Base-by-base conservation (phyloP, 2,113 vertebrate genomes). In the Pedetes capensis region DNA sequence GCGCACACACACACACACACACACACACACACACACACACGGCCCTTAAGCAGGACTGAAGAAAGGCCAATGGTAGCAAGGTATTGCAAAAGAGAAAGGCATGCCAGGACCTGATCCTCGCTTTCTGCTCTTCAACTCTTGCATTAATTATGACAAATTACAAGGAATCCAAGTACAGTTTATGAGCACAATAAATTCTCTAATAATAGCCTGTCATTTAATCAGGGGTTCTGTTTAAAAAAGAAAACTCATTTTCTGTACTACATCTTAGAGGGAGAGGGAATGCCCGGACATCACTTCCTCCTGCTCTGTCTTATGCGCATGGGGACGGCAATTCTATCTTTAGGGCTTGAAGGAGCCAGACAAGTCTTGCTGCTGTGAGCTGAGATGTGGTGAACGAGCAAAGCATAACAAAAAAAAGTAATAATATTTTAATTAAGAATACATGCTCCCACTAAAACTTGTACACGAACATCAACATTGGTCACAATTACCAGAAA, bases 111-210 rank as follows among this genome's bases (percentile, higher is more conserved):
- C 95, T 97, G 98, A 97, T 96, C 84, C 91, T 89, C 47, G 95
- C 96, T 97, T 97, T 98, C 96, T 98, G 96, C 97, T 97, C 98
- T 97, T 97, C 96, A 98, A 98, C 98, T 97, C 96, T 92, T 97
- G 97, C 98, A 98, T 98, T 98, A 98, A 98, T 98, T 98, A 98
- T 71, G 98, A 98, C 98, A 98, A 99, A 99, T 99, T 98, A 98
- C 97, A 98, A 98, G 97, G 98, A 98, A 93, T 95, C 97, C 90
- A 97, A 96, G 96, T 95, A 94, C 96, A 97, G 97, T 97, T 97
- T 97, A 97, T 96, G 97, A 95, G 95, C 88, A 98, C 88, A 98
- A 98, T 97, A 97, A 98, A 98, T 97, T 98, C 97, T 96, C 97
- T 98, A 94, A 97, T 95, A 97, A 97, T 86, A 95, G 98, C 95